phyloP scores from a whole-genome alignment of 1,140 invertebrate species.

The Drosophila ironensis region DNA sequence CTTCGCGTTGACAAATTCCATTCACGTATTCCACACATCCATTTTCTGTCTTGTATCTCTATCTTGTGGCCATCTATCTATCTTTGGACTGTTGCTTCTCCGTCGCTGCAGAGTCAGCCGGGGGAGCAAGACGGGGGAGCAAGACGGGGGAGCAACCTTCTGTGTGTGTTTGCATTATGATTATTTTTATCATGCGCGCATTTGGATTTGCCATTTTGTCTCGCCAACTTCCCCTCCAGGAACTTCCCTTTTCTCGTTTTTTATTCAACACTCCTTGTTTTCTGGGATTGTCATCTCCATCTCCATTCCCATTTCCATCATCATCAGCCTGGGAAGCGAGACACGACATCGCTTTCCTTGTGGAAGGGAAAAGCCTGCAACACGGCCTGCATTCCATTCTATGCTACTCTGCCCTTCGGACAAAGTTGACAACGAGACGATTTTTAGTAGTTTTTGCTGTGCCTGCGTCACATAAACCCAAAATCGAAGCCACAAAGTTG shows the following conservation, averaged over 20 bases:
- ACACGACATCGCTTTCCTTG: background rate
- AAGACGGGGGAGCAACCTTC: background rate
- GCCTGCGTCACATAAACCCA: constrained; percentile 9
- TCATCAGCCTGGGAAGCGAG: background rate
- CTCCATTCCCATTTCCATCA: background rate
- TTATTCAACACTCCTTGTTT: background rate
- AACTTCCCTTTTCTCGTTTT: background rate
- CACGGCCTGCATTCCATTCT: constrained; percentile 7
- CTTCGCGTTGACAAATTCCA: constrained; percentile 15
- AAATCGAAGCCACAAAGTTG: constrained; percentile 11
- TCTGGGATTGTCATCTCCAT: constrained; percentile 15
- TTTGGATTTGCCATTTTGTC: constrained; percentile 30
- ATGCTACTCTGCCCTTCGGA: background rate
- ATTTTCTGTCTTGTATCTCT: constrained; percentile 6
- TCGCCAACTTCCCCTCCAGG: background rate
- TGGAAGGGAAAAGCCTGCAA: background rate
- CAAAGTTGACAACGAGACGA: constrained; percentile 5
- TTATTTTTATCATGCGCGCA: constrained; percentile 32
- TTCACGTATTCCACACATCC: constrained; percentile 12
- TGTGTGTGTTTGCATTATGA: constrained; percentile 20
- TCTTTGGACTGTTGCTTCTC: background rate
- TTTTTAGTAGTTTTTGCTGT: no score
- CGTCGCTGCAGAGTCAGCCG: no score
- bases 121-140: no score
- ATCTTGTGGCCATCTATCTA: background rate